Conservation (phyloP, 2,113 vertebrate genomes). For the Muscicapa adusta region DNA sequence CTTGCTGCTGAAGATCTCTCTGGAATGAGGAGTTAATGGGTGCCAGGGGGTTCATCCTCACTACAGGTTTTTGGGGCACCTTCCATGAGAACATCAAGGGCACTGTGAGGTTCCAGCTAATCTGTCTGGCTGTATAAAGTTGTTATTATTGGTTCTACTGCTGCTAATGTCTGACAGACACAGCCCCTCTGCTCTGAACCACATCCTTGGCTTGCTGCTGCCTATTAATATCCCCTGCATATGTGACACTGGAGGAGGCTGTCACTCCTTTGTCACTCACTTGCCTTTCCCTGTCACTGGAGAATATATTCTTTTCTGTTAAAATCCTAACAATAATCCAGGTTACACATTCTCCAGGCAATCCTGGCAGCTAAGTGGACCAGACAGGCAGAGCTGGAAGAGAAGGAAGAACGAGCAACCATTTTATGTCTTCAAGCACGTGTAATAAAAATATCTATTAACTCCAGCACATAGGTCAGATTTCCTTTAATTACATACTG, state of each 20-base stretch:
- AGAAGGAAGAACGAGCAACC: background rate
- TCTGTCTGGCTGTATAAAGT: background rate
- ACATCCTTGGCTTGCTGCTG: background rate
- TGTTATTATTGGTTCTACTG: background rate
- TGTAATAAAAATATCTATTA: slow-evolving; percentile 33
- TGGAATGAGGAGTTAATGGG: background rate
- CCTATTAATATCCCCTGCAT: background rate
- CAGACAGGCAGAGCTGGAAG: background rate
- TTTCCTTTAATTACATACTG: slow-evolving; percentile 30
- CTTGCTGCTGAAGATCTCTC: background rate
- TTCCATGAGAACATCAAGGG: background rate
- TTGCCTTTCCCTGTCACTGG: background rate
- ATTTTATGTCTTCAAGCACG: background rate
- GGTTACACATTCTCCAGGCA: background rate
- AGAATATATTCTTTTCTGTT: background rate
- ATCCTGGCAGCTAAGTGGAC: background rate
- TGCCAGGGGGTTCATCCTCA: background rate
- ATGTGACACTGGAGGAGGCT: background rate
- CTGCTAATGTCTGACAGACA: background rate
- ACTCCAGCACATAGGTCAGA: background rate
- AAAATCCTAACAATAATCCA: background rate
- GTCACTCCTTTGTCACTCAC: background rate
- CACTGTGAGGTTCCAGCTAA: background rate
- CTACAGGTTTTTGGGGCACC: background rate
- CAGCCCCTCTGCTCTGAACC: background rate